Evolutionary conservation across 2,888 invertebrate genomes (phyloP).

Genomic region (Meghimatium bilineatum): DNA sequence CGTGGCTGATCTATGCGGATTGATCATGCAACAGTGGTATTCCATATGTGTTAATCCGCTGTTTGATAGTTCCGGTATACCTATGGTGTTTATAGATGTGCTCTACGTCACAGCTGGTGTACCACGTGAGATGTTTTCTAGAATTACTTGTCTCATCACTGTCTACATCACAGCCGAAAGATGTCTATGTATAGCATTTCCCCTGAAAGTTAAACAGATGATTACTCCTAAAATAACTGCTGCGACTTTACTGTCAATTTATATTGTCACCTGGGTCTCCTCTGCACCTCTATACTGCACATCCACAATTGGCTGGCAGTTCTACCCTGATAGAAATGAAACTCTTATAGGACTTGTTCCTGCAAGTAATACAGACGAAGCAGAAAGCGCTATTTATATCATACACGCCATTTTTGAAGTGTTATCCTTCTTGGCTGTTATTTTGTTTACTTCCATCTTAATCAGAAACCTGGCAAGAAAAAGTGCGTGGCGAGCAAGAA

Average conservation of each 20-base stretch:
- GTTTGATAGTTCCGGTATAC: neutral
- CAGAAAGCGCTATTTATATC: neutral
- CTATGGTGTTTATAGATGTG: neutral
- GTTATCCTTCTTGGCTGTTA: neutral
- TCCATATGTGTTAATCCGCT: neutral
- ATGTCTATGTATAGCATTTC: neutral
- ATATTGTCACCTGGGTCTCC: neutral
- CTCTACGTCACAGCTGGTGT: neutral
- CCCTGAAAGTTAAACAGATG: neutral
- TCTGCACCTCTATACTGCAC: neutral
- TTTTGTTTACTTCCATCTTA: neutral
- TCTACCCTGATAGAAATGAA: conserved; percentile 5
- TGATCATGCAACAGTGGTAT: neutral
- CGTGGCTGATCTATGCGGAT: neutral
- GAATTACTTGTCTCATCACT: conserved; percentile 8
- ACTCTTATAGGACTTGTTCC: neutral
- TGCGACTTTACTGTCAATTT: neutral
- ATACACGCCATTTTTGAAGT: neutral
- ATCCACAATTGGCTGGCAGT: conserved; percentile 11
- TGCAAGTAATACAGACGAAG: neutral
- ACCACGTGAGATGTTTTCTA: neutral
- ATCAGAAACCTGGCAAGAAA: neutral
- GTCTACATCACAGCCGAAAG: neutral
- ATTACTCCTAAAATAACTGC: neutral
- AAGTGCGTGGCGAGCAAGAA: conserved; percentile 1